Percentiles rank a stretch among this genome's conserved stretches.
These are phyloP conservation scores for Sebastes nivosus DNA, from an alignment of 2,797 vertebrate genomes.

Conservation along the genomic window DNA sequence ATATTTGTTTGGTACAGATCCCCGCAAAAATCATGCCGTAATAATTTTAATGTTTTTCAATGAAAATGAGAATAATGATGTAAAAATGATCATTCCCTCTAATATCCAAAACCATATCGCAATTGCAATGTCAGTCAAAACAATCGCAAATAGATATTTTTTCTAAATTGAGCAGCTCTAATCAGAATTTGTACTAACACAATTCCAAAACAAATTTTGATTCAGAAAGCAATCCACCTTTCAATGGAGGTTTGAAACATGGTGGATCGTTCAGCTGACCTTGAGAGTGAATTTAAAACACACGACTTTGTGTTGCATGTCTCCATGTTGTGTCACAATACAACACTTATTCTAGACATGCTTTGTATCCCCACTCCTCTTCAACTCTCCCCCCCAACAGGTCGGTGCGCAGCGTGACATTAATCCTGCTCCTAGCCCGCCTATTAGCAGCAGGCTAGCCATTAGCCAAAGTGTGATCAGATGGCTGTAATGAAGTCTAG, in stretches of 20 bases:
- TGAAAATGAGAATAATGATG: no score
- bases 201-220: neutral
- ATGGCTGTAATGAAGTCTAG: slow-evolving; percentile 72
- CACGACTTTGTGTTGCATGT: neutral
- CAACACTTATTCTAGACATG: slow-evolving; percentile 10
- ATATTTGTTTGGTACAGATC: no score
- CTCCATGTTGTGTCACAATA: neutral
- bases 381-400: slow-evolving; percentile 31
- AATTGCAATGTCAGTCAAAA: no score
- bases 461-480: slow-evolving; percentile 76
- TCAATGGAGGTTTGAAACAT: neutral
- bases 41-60: no score
- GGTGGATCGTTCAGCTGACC: neutral
- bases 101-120: no score
- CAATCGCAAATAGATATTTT: no score
- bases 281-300: neutral
- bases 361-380: neutral
- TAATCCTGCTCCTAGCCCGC: slow-evolving; percentile 57
- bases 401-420: slow-evolving; percentile 32
- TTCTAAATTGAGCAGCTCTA: no score
- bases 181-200: neutral
- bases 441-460: slow-evolving; percentile 65
- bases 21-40: fast-evolving
- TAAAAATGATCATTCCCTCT: no score
- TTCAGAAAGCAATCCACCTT: neutral